Conservation (phyloP, 1,140 invertebrate species). For the Piezodorus guildinii region DNA sequence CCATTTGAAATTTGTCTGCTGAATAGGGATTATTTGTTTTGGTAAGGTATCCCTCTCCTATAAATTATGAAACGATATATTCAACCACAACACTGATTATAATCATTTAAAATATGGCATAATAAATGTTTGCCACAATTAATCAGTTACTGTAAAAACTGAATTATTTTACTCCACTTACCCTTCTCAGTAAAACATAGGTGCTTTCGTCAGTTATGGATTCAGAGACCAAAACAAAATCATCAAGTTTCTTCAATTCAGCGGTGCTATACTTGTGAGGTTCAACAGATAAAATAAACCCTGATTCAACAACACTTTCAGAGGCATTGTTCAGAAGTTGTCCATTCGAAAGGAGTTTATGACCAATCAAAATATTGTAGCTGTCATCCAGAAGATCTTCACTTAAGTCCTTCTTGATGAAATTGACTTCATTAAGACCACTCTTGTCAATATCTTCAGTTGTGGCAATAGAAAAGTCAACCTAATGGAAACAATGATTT, state of each 20-base stretch:
- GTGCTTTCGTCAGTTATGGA: constrained; percentile 44
- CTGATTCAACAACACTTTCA: neutral
- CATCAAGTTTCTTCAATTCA: constrained; percentile 26
- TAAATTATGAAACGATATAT: too few relatives aligned
- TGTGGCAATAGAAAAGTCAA: constrained; percentile 34
- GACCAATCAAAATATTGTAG: constrained; percentile 52
- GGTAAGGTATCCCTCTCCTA: constrained; percentile 30
- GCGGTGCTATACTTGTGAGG: neutral
- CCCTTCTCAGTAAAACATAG: constrained; percentile 46
- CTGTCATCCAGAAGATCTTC: constrained; percentile 42
- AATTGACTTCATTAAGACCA: constrained; percentile 42
- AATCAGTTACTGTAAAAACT: neutral
- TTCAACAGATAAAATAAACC: constrained; percentile 5
- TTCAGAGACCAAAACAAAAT: constrained; percentile 42
- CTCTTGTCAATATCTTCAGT: constrained; percentile 35
- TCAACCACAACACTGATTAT: too few relatives aligned
- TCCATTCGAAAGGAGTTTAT: constrained; percentile 39
- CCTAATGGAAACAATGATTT: constrained; percentile 25
- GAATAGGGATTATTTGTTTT: constrained; percentile 36
- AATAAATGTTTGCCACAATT: too few relatives aligned
- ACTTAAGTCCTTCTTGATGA: constrained; percentile 41
- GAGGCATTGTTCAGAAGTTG: neutral
- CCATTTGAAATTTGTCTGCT: constrained; percentile 62
- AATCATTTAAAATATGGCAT: too few relatives aligned
- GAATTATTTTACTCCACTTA: neutral